These are phyloP conservation scores for Drosophila vallismaia DNA, from an alignment of 2,888 invertebrate species.

Conservation along the genomic window DNA sequence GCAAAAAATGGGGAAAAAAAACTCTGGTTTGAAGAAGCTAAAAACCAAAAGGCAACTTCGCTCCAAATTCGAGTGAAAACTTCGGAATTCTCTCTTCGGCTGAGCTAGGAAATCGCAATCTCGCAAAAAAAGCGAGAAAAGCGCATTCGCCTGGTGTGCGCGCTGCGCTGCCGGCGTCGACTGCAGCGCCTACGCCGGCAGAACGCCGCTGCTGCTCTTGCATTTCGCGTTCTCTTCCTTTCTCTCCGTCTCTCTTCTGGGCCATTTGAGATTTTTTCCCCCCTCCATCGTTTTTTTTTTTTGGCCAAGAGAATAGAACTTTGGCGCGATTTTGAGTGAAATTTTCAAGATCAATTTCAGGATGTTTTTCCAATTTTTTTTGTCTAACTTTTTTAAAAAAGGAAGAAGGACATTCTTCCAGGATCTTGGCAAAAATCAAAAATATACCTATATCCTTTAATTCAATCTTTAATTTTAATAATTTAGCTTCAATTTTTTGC, in stretches of 20 bases:
- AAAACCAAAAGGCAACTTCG: constrained; percentile 51
- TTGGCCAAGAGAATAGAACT: constrained; percentile 1
- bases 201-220: constrained; percentile 21
- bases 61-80: constrained; percentile 32
- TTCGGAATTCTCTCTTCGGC: background rate
- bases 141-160: constrained; percentile 42
- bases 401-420: too few relatives aligned
- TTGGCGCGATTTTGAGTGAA: constrained; percentile 23
- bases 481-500: too few relatives aligned
- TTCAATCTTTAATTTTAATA: too few relatives aligned
- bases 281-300: background rate
- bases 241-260: constrained; percentile 3
- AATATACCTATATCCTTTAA: too few relatives aligned
- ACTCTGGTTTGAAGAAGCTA: constrained; percentile 5
- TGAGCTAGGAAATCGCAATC: constrained; percentile 1
- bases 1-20: constrained; percentile 32
- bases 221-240: constrained; percentile 5
- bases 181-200: constrained; percentile 15
- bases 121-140: constrained; percentile 27
- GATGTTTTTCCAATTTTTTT: background rate
- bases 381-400: too few relatives aligned
- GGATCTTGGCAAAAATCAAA: too few relatives aligned
- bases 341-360: constrained; percentile 1
- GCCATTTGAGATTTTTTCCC: constrained; percentile 2
- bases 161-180: constrained; percentile 20